Conservation (phyloP, 2,888 invertebrate genomes). For the Hypselothyrea guttata region DNA sequence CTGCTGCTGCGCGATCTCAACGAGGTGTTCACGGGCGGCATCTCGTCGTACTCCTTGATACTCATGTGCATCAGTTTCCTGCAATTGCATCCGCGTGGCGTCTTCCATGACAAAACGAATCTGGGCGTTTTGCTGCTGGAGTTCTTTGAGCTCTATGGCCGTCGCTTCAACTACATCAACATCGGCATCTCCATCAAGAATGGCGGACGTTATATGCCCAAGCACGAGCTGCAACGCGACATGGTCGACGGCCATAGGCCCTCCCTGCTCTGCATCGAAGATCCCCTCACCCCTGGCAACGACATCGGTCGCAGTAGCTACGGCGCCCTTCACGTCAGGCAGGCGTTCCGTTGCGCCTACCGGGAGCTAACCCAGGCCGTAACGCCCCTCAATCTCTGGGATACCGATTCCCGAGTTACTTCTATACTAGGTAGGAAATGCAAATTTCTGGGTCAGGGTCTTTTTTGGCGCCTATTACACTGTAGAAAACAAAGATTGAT, state of each 20-base stretch:
- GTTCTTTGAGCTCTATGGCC: conserved; percentile 98
- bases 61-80: conserved; percentile 99
- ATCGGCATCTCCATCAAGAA: conserved; percentile 93
- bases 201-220: conserved; percentile 96
- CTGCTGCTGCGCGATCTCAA: conserved; percentile 98
- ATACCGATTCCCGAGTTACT: conserved; percentile 84
- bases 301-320: conserved; percentile 99
- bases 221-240: conserved; percentile 95
- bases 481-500: too few relatives aligned
- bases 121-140: conserved; percentile 97
- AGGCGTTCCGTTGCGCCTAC: conserved; percentile 98
- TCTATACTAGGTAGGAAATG: conserved; percentile 86
- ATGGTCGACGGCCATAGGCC: conserved; percentile 97
- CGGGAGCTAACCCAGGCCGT: conserved; percentile 91
- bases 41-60: conserved; percentile 99
- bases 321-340: conserved; percentile 87
- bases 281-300: conserved; percentile 97
- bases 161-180: conserved; percentile 97
- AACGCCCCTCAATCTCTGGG: conserved; percentile 83
- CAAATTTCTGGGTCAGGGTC: too few relatives aligned
- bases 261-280: conserved; percentile 97
- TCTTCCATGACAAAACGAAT: conserved; percentile 88
- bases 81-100: conserved; percentile 93
- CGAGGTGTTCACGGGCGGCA: conserved; percentile 99
- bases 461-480: too few relatives aligned